phyloP scores from a whole-genome alignment of 2,888 invertebrate genomes.

The Noctuana brunneofusca region DNA sequence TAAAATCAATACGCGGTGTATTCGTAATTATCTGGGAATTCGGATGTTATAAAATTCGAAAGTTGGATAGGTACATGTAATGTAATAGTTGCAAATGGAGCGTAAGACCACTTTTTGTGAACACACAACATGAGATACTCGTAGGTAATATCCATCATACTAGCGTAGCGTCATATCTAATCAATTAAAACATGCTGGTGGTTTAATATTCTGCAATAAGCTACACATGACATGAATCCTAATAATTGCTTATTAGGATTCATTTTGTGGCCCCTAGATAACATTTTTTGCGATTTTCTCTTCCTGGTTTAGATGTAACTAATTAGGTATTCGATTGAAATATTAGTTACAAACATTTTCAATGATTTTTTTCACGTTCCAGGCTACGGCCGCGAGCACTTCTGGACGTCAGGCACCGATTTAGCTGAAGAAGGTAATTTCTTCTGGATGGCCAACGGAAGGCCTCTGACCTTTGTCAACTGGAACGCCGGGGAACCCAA shows the following conservation, averaged over 20 bases:
- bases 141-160: background rate
- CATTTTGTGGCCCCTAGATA: too few species aligned
- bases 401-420: constrained; percentile 96
- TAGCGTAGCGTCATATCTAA: background rate
- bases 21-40: constrained; percentile 5
- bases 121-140: background rate
- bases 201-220: too few species aligned
- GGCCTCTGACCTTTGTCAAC: constrained; percentile 94
- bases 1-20: background rate
- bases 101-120: background rate
- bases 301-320: too few species aligned
- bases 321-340: too few species aligned
- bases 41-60: constrained; percentile 8
- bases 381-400: constrained; percentile 95
- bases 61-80: background rate
- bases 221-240: too few species aligned
- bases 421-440: constrained; percentile 95
- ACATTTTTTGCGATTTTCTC: too few species aligned
- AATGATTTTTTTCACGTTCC: constrained; percentile 45
- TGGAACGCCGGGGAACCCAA: constrained; percentile 97
- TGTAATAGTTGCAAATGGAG: constrained; percentile 3
- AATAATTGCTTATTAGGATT: too few species aligned
- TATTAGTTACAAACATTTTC: background rate
- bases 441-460: constrained; percentile 96
- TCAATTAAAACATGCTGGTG: too few species aligned